phyloP scores from a whole-genome alignment of 2,888 invertebrate species.

The Cephus runcator region DNA sequence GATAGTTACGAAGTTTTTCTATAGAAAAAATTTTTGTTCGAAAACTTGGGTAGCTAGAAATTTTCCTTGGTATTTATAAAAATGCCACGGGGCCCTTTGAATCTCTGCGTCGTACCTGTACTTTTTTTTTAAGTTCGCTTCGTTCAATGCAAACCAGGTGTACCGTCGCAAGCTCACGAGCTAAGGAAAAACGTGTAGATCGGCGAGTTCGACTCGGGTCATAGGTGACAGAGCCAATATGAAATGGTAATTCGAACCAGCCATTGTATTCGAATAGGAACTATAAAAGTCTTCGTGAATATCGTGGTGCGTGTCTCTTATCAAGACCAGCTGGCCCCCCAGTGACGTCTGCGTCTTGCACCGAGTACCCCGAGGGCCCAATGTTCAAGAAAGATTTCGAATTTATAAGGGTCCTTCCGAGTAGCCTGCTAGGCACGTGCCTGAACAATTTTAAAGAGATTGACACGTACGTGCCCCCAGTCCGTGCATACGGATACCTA shows the following conservation, averaged over 20 bases:
- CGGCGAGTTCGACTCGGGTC: slow-evolving; percentile 22
- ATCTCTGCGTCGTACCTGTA: background rate
- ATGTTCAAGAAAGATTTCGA: background rate
- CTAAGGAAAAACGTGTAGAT: background rate
- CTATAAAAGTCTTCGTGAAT: background rate
- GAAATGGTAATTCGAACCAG: slow-evolving; percentile 52
- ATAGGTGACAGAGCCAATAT: slow-evolving; percentile 52
- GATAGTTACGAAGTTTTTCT: background rate
- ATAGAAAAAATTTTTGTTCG: background rate
- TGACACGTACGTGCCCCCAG: background rate
- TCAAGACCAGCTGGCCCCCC: background rate
- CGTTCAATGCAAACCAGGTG: background rate
- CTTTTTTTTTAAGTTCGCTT: background rate
- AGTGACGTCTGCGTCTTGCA: background rate
- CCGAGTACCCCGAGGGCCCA: background rate
- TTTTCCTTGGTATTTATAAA: background rate
- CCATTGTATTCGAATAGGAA: slow-evolving; percentile 58
- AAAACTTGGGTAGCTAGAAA: background rate
- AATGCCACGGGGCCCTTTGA: background rate
- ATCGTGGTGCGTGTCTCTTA: background rate
- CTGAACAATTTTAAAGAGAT: background rate
- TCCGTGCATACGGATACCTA: background rate
- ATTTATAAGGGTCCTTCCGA: background rate
- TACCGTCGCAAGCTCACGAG: background rate
- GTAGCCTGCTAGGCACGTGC: background rate